Evolutionary conservation across 1,140 invertebrate genomes (phyloP), one percentile per base, ranked within the genome.

Genomic region (Cepaea nemoralis): DNA sequence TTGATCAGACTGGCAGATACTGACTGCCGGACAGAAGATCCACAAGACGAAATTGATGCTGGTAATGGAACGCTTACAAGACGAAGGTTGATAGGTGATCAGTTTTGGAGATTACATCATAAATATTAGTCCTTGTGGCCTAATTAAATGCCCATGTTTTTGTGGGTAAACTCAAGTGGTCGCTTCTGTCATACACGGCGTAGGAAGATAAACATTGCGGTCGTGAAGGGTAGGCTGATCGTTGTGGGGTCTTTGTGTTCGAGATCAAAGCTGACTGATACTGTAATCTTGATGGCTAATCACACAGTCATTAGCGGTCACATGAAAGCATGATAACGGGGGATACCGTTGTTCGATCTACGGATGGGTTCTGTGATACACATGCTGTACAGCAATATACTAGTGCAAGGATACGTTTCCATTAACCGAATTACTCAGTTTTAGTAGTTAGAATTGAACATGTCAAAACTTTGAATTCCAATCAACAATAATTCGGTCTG

Each of bases 121-220:
- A 22, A 63, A 63, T 63, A 31, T 63, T 63, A 31, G 59, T 27
- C n/a, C n/a, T 63, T 31, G 59, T 63, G n/a, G 59, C 33, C 59
- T 63, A 63, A 63, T 63, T 63, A 63, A 63, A 63, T 63, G 27
- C 59, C n/a, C n/a, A 63, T 63, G 33, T 63, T 63, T 27, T 63
- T 63, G 27, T 31, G 33, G 6, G 59, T 31, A 63, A 63, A 63
- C 59, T 31, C 6, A 6, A 31, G 59, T 31, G 59, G 59, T 63
- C 27, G 59, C 27, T 31, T 63, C 5, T 63, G 59, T 19, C 2
- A 19, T 63, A 55, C 24, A 22, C 8, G 12, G 24, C 24, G 50
- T 5, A 8, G 59, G 33, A 63, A 63, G 16, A 31, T 27, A 63
- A 63, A 63, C 16, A 63, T 1, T 63, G 59, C 22, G 59, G 59